Conservation (phyloP, 2,797 vertebrate species). For the Gymnothorax reevesii region DNA sequence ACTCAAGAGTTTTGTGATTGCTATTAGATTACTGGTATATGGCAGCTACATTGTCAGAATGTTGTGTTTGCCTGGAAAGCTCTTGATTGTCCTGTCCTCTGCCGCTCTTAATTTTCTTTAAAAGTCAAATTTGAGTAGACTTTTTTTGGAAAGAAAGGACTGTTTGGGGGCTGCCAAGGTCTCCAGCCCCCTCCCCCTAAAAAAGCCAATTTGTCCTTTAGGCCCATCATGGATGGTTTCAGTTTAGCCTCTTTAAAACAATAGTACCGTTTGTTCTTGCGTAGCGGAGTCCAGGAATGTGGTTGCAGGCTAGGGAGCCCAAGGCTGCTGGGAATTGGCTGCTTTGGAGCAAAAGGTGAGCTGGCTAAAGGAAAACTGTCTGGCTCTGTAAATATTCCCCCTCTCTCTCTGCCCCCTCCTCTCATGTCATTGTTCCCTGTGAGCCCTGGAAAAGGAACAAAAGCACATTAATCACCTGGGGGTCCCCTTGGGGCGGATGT, state of each 20-base stretch:
- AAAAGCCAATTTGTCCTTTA: conserved; percentile 2
- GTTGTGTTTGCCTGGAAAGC: not conserved
- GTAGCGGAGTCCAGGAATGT: conserved; percentile 19
- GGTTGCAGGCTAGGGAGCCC: not conserved
- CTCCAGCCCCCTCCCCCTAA: not conserved
- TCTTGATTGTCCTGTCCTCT: not conserved
- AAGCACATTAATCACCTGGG: not conserved
- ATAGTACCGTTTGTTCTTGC: conserved; percentile 35
- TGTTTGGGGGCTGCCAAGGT: not conserved
- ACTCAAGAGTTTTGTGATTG: no score
- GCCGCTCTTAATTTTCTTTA: not conserved
- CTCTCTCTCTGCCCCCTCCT: not conserved
- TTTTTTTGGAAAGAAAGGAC: not conserved
- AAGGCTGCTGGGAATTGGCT: conserved; percentile 15
- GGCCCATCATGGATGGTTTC: conserved; percentile 11
- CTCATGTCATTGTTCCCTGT: not conserved
- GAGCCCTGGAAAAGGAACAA: not conserved
- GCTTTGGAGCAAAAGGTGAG: conserved; percentile 9
- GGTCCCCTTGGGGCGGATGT: not conserved
- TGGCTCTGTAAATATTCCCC: not conserved
- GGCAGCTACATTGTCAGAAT: no score
- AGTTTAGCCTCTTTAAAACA: conserved; percentile 27
- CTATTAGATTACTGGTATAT: no score
- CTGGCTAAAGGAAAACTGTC: conserved; percentile 6
- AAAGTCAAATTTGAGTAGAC: not conserved